phyloP scores from a whole-genome alignment of 1,140 invertebrate species.

The honey bee (Apis mellifera) region Amel_HAv3.1 CM009937.2:705501-706000 shows the following conservation, averaged over 20 bases:
- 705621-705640: background rate
- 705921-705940: too few species aligned
- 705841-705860: background rate
- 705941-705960: background rate
- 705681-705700: conserved; percentile 6
- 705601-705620: conserved; percentile 2
- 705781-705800: background rate
- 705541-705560: background rate
- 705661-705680: background rate
- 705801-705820: background rate
- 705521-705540: background rate
- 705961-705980: background rate
- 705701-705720: conserved; percentile 12
- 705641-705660: too few species aligned
- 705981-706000: background rate
- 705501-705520: background rate
- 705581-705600: conserved; percentile 1
- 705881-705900: background rate
- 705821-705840: background rate
- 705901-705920: too few species aligned
- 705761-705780: background rate
- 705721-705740: background rate
- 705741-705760: background rate
- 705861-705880: background rate
- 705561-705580: background rate